Percentiles rank a stretch among this genome's conserved stretches.
Conservation (phyloP, 2,113 vertebrate species). For the Pseudolaguvia tuberculata region DNA sequence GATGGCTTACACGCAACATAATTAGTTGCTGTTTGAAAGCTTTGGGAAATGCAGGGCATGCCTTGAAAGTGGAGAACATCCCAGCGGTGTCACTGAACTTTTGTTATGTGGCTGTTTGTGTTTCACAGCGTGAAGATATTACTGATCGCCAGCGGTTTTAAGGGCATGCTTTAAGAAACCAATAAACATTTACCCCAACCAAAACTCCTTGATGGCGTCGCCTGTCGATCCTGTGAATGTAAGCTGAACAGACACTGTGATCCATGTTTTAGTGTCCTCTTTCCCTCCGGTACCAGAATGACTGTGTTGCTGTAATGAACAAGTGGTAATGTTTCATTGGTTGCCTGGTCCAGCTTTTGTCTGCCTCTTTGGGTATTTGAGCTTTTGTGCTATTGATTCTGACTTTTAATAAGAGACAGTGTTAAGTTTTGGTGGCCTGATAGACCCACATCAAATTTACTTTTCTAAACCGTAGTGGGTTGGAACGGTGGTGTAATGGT, state of each 20-base stretch:
- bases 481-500: too few relatives aligned
- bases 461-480: slow-evolving; percentile 37
- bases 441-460: slow-evolving; percentile 6
- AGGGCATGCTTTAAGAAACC: slow-evolving; percentile 58
- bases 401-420: slow-evolving; percentile 38
- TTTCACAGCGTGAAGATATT: slow-evolving; percentile 60
- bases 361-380: slow-evolving; percentile 31
- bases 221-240: slow-evolving; percentile 48
- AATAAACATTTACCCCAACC: slow-evolving; percentile 64
- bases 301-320: slow-evolving; percentile 40
- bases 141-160: slow-evolving; percentile 61
- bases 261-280: slow-evolving; percentile 40
- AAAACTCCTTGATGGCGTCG: slow-evolving; percentile 43
- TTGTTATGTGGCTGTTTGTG: slow-evolving; percentile 49
- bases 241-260: slow-evolving; percentile 50
- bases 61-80: slow-evolving; percentile 23
- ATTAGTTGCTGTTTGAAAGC: slow-evolving; percentile 22
- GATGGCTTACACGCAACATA: neutral
- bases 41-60: slow-evolving; percentile 17
- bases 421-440: slow-evolving; percentile 38
- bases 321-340: slow-evolving; percentile 40
- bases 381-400: slow-evolving; percentile 41
- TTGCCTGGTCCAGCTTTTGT: slow-evolving; percentile 21
- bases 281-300: slow-evolving; percentile 50
- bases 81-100: slow-evolving; percentile 36